A percentile compares a stretch with the other conserved stretches of the same genome.
These are phyloP conservation scores for Mimumesa dahlbomi DNA, from an alignment of 2,888 invertebrate species.

Conservation along the genomic window DNA sequence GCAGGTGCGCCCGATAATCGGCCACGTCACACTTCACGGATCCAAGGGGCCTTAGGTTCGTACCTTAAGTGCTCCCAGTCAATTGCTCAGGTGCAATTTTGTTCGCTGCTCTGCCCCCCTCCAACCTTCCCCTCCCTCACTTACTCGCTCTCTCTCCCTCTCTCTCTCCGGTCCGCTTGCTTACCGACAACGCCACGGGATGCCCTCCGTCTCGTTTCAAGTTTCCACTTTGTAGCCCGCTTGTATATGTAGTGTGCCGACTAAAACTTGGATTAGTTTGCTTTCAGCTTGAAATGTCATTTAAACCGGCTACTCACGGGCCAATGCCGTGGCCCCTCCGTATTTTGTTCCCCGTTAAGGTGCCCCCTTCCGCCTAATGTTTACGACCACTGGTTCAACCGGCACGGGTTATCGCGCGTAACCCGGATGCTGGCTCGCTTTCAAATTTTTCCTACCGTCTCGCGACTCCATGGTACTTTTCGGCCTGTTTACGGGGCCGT, in stretches of 20 bases:
- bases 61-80: slow-evolving; percentile 56
- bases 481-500: slow-evolving; percentile 41
- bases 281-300: slow-evolving; percentile 58
- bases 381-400: not conserved
- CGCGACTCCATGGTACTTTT: slow-evolving; percentile 8
- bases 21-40: slow-evolving; percentile 52
- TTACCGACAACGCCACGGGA: slow-evolving; percentile 13
- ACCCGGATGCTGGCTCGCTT: slow-evolving; percentile 25
- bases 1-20: slow-evolving; percentile 64
- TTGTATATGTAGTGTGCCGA: slow-evolving; percentile 39
- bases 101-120: slow-evolving; percentile 28
- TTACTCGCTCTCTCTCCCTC: slow-evolving; percentile 1
- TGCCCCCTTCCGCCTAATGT: slow-evolving; percentile 5
- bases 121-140: slow-evolving; percentile 12
- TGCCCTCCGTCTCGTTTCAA: slow-evolving; percentile 40
- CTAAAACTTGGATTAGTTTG: slow-evolving; percentile 74
- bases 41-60: slow-evolving; percentile 38
- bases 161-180: slow-evolving; percentile 22
- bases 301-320: slow-evolving; percentile 40
- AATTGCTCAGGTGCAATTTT: slow-evolving; percentile 67
- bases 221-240: slow-evolving; percentile 57
- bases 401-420: slow-evolving; percentile 11
- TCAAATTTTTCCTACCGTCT: slow-evolving; percentile 41
- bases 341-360: not conserved
- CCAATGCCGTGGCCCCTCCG: not conserved